A percentile compares a stretch with the other conserved stretches of the same genome.
phyloP scores from a whole-genome alignment of 37 sponge, comb jelly and placozoan genomes.

The Axinella damicornis region DNA sequence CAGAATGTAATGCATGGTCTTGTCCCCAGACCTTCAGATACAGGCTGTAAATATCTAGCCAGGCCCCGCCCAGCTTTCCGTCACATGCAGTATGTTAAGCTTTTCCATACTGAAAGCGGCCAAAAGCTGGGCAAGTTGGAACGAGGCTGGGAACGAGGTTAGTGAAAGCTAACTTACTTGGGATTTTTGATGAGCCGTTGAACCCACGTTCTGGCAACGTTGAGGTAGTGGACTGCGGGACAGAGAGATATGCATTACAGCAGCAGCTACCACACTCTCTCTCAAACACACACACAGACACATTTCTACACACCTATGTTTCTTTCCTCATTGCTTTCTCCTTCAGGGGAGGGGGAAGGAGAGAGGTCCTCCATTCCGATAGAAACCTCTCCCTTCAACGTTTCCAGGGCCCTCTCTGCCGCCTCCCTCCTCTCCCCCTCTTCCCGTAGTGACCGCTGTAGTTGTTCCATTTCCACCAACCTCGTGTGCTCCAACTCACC shows the following conservation, averaged over 20 bases:
- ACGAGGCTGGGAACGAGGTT: no score
- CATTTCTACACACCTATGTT: no score
- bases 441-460: slow-evolving; percentile 34
- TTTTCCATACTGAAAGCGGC: no score
- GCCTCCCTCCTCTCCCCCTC: slow-evolving; percentile 31
- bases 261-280: no score
- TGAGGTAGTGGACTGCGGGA: slow-evolving; percentile 21
- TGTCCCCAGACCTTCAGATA: no score
- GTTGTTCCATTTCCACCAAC: neutral
- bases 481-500: slow-evolving; percentile 32
- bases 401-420: slow-evolving; percentile 25
- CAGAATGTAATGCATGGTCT: no score
- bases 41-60: no score
- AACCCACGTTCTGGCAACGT: slow-evolving; percentile 2
- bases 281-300: no score
- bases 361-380: slow-evolving; percentile 42
- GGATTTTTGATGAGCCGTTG: slow-evolving; percentile 34
- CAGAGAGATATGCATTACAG: no score
- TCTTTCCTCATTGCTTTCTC: neutral
- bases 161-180: slow-evolving; percentile 52
- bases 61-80: no score
- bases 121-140: no score
- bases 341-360: neutral
- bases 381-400: slow-evolving; percentile 42
- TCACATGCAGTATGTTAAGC: no score